phyloP scores from a whole-genome alignment of 1,140 invertebrate genomes.

The Scaptodrosophila lebanonensis region DNA sequence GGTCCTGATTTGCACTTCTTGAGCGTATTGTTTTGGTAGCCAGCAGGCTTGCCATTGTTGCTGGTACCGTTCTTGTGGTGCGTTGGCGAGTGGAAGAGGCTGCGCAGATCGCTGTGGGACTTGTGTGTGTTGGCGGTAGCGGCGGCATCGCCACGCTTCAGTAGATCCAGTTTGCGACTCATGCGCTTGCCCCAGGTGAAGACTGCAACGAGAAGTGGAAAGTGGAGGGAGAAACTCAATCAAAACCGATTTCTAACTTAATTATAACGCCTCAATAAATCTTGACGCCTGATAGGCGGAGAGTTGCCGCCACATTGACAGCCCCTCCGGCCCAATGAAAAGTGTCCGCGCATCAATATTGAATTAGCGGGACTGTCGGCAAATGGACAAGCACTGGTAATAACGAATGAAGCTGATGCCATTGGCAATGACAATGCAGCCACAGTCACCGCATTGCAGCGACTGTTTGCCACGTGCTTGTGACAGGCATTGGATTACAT shows the following conservation, averaged over 20 bases:
- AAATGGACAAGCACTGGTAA: not conserved
- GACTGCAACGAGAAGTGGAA: slow-evolving; percentile 78
- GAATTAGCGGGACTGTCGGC: slow-evolving; percentile 5
- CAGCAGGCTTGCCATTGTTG: slow-evolving; percentile 34
- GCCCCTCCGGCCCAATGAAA: slow-evolving; percentile 12
- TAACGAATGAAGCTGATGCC: slow-evolving; percentile 30
- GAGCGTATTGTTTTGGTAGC: slow-evolving; percentile 49
- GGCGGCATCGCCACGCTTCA: slow-evolving; percentile 81
- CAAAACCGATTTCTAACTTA: slow-evolving; percentile 55
- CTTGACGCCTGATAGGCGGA: slow-evolving; percentile 44
- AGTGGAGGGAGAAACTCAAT: slow-evolving; percentile 18
- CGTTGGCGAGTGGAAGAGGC: slow-evolving; percentile 66
- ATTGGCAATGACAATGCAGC: slow-evolving; percentile 34
- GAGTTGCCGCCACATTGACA: slow-evolving; percentile 9
- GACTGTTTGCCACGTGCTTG: slow-evolving; percentile 17
- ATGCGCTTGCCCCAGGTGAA: slow-evolving; percentile 88
- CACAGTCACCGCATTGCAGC: slow-evolving; percentile 8
- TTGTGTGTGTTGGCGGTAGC: slow-evolving; percentile 76
- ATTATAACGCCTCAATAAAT: slow-evolving; percentile 66
- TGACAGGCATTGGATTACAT: slow-evolving; percentile 17
- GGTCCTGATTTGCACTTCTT: slow-evolving; percentile 74
- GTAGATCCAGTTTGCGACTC: slow-evolving; percentile 87
- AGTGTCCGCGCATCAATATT: slow-evolving; percentile 33
- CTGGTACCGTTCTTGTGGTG: slow-evolving; percentile 48
- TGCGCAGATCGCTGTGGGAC: slow-evolving; percentile 73